Percentiles rank a stretch among this genome's conserved stretches.
Evolutionary conservation across 2,888 invertebrate genomes (phyloP).

Genomic region (Uropetala carovei): DNA sequence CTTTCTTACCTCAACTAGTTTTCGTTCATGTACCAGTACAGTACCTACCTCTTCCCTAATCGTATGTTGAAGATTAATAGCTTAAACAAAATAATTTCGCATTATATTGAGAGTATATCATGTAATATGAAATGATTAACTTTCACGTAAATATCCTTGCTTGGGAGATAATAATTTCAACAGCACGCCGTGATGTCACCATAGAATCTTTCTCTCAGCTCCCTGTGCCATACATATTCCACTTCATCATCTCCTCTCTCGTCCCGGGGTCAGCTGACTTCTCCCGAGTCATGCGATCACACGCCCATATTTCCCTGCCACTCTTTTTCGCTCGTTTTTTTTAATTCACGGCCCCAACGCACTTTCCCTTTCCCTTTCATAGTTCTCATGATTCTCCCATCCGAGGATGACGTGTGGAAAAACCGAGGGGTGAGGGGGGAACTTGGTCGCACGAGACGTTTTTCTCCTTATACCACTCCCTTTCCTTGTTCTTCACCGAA

Average conservation of each 20-base stretch:
- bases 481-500: neutral
- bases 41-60: too few species aligned
- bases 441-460: neutral
- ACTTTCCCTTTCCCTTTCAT: neutral
- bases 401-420: neutral
- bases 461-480: neutral
- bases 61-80: too few species aligned
- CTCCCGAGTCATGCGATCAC: neutral
- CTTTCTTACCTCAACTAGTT: too few species aligned
- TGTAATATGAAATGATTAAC: too few species aligned
- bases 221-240: too few species aligned
- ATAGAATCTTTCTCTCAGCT: neutral
- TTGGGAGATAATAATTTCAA: neutral
- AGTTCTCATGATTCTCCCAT: neutral
- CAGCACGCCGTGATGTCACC: neutral
- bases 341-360: neutral
- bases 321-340: neutral
- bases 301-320: constrained; percentile 16
- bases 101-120: too few species aligned
- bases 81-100: too few species aligned
- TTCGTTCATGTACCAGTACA: too few species aligned
- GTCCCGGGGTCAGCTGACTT: too few species aligned
- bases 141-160: neutral
- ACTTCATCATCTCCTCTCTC: too few species aligned
- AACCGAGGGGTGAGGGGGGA: neutral